These are phyloP conservation scores for Percina caprodes DNA, from an alignment of 2,113 vertebrate genomes.

Conservation along the genomic window DNA sequence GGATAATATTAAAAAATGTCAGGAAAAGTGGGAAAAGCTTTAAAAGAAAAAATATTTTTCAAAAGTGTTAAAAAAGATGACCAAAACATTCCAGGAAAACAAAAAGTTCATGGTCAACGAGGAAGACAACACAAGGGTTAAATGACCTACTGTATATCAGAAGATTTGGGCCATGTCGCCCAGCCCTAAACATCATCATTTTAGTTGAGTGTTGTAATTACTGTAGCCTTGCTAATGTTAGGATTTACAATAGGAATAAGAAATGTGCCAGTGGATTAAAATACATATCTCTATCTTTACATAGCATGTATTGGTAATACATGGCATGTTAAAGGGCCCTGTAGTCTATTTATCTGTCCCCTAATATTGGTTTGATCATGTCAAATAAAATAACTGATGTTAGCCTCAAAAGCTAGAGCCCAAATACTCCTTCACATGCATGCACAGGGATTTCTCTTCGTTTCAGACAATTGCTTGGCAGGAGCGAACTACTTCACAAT, in stretches of 20 bases:
- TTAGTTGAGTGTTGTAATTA: background rate
- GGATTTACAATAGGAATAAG: background rate
- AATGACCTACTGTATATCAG: no score
- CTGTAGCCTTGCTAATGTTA: no score
- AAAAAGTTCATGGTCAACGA: no score
- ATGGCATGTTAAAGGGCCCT: background rate
- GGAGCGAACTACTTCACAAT: constrained; percentile 64
- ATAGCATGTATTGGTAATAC: background rate
- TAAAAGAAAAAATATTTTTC: no score
- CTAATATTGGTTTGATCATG: constrained; percentile 9
- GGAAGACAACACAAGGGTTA: no score
- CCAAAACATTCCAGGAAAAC: no score
- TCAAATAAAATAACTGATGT: constrained; percentile 24
- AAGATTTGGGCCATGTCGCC: no score
- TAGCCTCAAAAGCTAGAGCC: constrained; percentile 27
- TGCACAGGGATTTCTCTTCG: constrained; percentile 38
- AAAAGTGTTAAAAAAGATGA: no score
- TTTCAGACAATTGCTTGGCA: constrained; percentile 72
- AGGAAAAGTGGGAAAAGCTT: no score
- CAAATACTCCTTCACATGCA: constrained; percentile 39
- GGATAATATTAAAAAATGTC: no score
- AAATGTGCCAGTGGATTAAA: background rate
- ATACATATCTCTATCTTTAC: background rate
- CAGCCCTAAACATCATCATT: background rate
- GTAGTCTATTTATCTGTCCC: constrained; percentile 13